phyloP scores from a whole-genome alignment of 2,113 vertebrate genomes.

The Cyrtonyx montezumae region DNA sequence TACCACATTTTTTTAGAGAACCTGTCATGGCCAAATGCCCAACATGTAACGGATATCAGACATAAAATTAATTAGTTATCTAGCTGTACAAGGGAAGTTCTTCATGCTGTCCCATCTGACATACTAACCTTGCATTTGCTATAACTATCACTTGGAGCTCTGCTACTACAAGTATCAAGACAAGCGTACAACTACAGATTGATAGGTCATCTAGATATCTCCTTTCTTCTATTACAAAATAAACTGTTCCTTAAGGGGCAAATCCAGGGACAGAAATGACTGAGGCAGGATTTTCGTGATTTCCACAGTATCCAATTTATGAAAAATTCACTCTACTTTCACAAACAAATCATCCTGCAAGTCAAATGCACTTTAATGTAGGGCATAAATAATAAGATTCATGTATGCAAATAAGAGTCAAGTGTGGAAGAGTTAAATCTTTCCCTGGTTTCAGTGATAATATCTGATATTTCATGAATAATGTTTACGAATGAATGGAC shows the following conservation, averaged over 20 bases:
- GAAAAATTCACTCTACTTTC: not conserved
- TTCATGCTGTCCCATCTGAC: constrained; percentile 9
- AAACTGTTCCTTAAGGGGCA: not conserved
- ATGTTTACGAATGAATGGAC: not conserved
- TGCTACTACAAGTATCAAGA: not conserved
- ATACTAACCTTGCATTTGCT: not conserved
- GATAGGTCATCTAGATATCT: not conserved
- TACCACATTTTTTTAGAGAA: constrained; percentile 10
- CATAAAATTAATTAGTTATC: constrained; percentile 40
- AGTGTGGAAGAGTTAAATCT: not conserved
- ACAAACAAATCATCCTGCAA: not conserved
- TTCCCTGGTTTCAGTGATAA: not conserved
- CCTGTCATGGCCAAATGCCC: not conserved
- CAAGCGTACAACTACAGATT: not conserved
- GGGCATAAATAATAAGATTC: not conserved
- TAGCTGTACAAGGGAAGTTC: constrained; percentile 14
- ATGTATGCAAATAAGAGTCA: not conserved
- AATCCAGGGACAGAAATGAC: not conserved
- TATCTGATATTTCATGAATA: not conserved
- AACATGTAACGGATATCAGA: constrained; percentile 24
- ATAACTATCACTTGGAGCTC: not conserved
- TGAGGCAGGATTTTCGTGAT: not conserved
- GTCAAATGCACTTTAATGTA: not conserved
- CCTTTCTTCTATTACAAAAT: not conserved
- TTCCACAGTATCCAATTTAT: not conserved